phyloP scores from a whole-genome alignment of 2,797 vertebrate genomes.

The Myiotriccus ornatus region DNA sequence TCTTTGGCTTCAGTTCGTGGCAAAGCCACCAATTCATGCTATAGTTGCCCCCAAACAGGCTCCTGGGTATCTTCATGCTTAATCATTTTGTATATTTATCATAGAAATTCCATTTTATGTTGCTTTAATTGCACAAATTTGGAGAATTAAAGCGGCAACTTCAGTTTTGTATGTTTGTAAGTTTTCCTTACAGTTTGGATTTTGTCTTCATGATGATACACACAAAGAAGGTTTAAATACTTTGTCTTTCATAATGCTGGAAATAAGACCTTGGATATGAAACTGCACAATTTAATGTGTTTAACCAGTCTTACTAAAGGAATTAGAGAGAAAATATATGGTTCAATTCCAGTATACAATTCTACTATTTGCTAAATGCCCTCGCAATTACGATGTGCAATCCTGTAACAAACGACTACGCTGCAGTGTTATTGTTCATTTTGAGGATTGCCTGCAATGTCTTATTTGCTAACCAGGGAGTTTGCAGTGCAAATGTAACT shows the following conservation, averaged over 20 bases:
- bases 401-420: not conserved
- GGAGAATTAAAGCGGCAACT: not conserved
- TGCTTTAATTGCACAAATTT: not conserved
- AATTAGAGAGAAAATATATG: not conserved
- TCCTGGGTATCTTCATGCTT: not conserved
- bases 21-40: not conserved
- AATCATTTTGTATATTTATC: not conserved
- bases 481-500: not conserved
- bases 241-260: not conserved
- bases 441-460: not conserved
- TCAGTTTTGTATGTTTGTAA: not conserved
- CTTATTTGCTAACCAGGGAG: not conserved
- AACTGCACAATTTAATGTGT: not conserved
- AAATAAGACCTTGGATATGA: not conserved
- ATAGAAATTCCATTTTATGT: not conserved
- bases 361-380: not conserved
- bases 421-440: not conserved
- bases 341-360: not conserved
- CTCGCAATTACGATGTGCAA: not conserved
- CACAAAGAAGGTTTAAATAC: not conserved
- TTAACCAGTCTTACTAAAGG: not conserved
- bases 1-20: not conserved
- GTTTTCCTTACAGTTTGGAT: not conserved
- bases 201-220: not conserved
- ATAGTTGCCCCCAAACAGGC: not conserved